phyloP scores from a whole-genome alignment of 2,797 vertebrate genomes.

The Tenualosa ilisha region DNA sequence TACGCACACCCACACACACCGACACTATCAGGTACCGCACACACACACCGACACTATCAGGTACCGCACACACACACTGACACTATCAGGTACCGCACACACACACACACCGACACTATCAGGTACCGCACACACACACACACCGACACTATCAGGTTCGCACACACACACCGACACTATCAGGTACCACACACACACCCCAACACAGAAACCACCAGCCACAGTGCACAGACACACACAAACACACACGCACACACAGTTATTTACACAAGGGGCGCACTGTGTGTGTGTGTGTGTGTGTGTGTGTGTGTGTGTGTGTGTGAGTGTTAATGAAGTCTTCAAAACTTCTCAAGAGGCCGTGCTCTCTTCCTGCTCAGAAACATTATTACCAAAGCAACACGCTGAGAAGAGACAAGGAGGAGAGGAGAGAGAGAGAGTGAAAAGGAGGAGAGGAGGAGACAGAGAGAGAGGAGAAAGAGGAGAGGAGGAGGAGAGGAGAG shows the following conservation, averaged over 20 bases:
- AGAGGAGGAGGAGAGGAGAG: no score
- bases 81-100: slow-evolving; percentile 89
- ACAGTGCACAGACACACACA: neutral
- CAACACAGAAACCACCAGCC: neutral
- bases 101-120: neutral
- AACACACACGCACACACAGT: neutral
- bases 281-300: neutral
- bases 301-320: no score
- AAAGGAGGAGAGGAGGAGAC: no score
- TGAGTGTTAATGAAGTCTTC: no score
- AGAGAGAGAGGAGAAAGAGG: no score
- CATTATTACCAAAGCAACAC: neutral
- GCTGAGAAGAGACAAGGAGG: no score
- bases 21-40: neutral
- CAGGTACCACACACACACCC: neutral
- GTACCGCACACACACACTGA: slow-evolving; percentile 78
- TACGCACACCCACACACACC: neutral
- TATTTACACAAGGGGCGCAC: neutral
- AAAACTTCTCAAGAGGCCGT: no score
- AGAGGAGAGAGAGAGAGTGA: no score
- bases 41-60: no score
- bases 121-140: neutral
- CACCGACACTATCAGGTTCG: neutral
- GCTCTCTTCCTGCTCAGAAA: neutral
- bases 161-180: no score